Base-by-base conservation (phyloP, 53 echinoderm and acorn worm species). In the Holothuria leucospilota region DNA sequence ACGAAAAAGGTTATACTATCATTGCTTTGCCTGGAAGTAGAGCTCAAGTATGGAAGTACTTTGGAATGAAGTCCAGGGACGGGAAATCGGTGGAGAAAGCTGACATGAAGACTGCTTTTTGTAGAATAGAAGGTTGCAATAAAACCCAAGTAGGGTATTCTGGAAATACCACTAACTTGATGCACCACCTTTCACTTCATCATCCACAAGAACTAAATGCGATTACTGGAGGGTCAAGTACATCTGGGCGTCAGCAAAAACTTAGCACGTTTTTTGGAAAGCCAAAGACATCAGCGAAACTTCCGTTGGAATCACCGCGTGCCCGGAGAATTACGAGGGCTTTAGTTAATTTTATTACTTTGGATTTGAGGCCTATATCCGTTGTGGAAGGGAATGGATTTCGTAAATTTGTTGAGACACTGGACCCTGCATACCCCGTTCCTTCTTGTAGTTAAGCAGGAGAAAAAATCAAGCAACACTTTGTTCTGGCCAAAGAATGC, bases 91-190 rank as follows among this genome's bases (percentile, higher is more conserved):
- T 70, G 0, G 71, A 70, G 9, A 70, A 30, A 11, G 71, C 11
- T 28, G 39, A 70, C 71, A 70, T 70, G 71, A 70, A 70, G 29
- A 70, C 71, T 38, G 71, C 71, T 18, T 30, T 70, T 18, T 70
- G 71, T 29, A 70, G 39, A 38, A 38, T 70, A 9, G 71, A 70
- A 30, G 71, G 71, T 30, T 70, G 71, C 39, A 38, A 11, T 12
- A 70, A 28, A 38, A 8, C 71, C 29, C 28, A 28, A 18, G 39
- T 70, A 26, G 39, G 39, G 10, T 70, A 70, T 70, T 70, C 71
- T 70, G 71, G 71, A 38, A 70, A 70, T 29, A 70, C 71, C 28
- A 70, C 71, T 38, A 70, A 70, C 71, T 70, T 70, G 18, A 38
- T 70, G 12, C 71, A 70, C 39, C 71, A 70, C 39, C 71, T 70